A percentile compares a stretch with the other conserved stretches of the same genome.
Conservation (phyloP, 2,797 vertebrate species). For the Hypotaenidia okinawae region DNA sequence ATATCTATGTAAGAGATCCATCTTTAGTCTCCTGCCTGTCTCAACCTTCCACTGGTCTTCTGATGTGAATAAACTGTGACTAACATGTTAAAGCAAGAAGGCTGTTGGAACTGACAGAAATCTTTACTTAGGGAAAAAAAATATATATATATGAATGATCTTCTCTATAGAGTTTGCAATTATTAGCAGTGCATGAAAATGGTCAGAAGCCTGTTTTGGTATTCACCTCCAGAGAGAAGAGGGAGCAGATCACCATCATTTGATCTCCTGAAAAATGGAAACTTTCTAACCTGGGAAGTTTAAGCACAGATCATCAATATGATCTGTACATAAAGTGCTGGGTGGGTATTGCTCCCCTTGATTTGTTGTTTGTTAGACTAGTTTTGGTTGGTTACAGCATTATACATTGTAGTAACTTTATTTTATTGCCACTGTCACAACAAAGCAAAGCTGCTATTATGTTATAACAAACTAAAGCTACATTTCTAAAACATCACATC, state of each 20-base stretch:
- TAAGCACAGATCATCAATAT: constrained; percentile 18
- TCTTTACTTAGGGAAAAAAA: not conserved
- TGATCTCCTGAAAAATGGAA: constrained; percentile 19
- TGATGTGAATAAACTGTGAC: constrained; percentile 66
- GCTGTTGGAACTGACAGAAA: constrained; percentile 42
- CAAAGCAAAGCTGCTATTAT: constrained; percentile 80
- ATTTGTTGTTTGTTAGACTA: constrained; percentile 73
- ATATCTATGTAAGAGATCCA: constrained; percentile 56
- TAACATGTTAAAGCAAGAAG: constrained; percentile 33
- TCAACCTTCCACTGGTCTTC: constrained; percentile 58
- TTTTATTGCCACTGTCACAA: constrained; percentile 80
- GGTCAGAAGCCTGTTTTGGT: not conserved
- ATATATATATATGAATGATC: no score
- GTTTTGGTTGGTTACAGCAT: constrained; percentile 75
- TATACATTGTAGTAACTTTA: constrained; percentile 76
- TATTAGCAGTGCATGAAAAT: not conserved
- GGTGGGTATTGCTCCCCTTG: constrained; percentile 50
- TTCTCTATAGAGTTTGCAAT: not conserved
- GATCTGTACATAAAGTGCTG: constrained; percentile 42
- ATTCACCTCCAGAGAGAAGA: not conserved
- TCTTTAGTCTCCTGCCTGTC: constrained; percentile 57
- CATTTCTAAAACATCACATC: constrained; percentile 75
- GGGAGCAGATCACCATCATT: not conserved
- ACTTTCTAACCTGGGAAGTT: constrained; percentile 33
- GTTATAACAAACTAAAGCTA: constrained; percentile 78